Conservation (phyloP, 2,113 vertebrate genomes). For the Cryptotis parvus region DNA sequence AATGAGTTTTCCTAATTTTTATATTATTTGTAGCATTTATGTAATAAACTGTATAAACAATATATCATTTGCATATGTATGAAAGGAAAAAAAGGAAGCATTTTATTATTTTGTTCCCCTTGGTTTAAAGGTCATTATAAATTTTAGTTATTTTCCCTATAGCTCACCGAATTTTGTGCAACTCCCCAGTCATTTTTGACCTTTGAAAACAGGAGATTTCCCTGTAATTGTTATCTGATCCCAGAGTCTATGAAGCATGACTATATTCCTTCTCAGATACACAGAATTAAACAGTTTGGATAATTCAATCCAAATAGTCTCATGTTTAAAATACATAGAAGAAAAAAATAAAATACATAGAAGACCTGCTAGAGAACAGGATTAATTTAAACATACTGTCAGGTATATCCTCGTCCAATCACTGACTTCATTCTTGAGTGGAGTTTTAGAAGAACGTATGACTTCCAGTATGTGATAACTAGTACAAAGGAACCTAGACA, state of each 20-base stretch:
- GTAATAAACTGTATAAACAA: no score
- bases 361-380: no score
- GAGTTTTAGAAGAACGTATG: conserved; percentile 70
- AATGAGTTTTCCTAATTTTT: conserved; percentile 69
- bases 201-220: conserved; percentile 83
- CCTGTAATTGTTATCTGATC: conserved; percentile 80
- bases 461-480: conserved; percentile 75
- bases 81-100: conserved; percentile 47
- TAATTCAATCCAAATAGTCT: conserved; percentile 76
- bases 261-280: conserved; percentile 66
- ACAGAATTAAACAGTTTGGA: conserved; percentile 75
- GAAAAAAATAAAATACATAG: no score
- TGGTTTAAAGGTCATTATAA: conserved; percentile 85
- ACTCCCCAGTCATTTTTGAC: conserved; percentile 78
- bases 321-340: conserved; percentile 77
- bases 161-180: conserved; percentile 76
- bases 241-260: conserved; percentile 76
- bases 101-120: conserved; percentile 79
- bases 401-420: conserved; percentile 75
- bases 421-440: conserved; percentile 73
- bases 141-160: conserved; percentile 78
- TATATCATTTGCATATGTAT: conserved; percentile 60
- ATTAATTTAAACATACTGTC: conserved; percentile 81
- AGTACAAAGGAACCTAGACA: conserved; percentile 77
- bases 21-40: conserved; percentile 57